Base-by-base conservation (phyloP, 2,888 invertebrate species). In the Orthonychiurus folsomi region DNA sequence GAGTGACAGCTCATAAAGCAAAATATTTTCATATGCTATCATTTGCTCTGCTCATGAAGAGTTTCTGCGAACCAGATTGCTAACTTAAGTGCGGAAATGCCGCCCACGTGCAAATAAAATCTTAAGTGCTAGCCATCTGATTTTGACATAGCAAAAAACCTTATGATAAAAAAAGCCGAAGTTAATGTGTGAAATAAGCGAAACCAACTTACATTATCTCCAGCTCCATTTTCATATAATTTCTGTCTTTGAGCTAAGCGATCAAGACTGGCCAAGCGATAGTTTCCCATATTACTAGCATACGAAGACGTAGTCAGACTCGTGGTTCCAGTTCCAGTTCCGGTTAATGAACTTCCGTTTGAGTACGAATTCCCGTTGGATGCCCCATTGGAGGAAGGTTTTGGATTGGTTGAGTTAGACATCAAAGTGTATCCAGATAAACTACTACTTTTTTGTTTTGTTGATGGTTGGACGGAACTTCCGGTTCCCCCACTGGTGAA, bases 161-260 rank as follows among this genome's bases (percentile, higher is more conserved):
- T 37, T 37, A 37, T 5, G 15, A 52, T 9, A 9, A 20, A 21
- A 52, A 52, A 21, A 5, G n/a, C 20, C 3, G 24, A 12, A 55
- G 55, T 25, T 9, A 21, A 23, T 15, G 24, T 25, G n/a, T 3
- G n/a, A 24, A 55, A 55, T 23, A 55, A 55, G 25, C 55, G 20
- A 9, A 55, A 20, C 9, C 25, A 21, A 68, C 69, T 69, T 64
- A 67, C 71, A 57, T 62, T 62, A 20, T 48, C 52, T 5, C 48
- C 64, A 53, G 59, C 55, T 57, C 69, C 65, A 64, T 66, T 70
- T 75, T 88, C 89, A 75, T 88, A 85, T 74, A 89, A 85, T 76
- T 89, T 85, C 78, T 89, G 89, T 65, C 89, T 82, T 73, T 88
- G 83, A 56, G 89, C 89, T 75, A 90, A 81, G 76, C 89, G 83